These are phyloP conservation scores for Xyrichtys novacula DNA, from an alignment of 2,797 vertebrate genomes.

Conservation along the genomic window DNA sequence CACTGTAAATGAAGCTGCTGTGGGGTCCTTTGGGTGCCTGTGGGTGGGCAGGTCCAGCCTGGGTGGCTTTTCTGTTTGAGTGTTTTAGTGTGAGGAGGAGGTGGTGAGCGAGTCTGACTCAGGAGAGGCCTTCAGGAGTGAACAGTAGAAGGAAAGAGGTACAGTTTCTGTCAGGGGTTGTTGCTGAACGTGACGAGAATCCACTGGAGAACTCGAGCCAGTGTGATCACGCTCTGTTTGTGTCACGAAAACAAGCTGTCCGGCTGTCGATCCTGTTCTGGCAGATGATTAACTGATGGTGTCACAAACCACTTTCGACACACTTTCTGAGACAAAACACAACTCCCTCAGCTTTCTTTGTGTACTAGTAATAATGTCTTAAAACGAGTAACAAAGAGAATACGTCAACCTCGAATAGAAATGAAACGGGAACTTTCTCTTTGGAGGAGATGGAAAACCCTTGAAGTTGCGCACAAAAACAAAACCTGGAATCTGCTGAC, in stretches of 20 bases:
- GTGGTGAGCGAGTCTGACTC: slow-evolving; percentile 51
- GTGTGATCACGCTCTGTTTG: neutral
- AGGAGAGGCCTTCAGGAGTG: slow-evolving; percentile 1
- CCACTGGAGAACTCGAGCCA: neutral
- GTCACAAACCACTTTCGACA: neutral
- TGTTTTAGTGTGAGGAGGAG: slow-evolving; percentile 29
- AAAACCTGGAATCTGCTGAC: no score
- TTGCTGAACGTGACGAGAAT: neutral
- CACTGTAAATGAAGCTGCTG: slow-evolving; percentile 5
- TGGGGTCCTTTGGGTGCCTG: slow-evolving; percentile 26
- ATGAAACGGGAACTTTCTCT: neutral
- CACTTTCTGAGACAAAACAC: slow-evolving; percentile 2
- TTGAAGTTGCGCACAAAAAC: no score
- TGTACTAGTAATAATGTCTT: neutral
- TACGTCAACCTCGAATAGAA: neutral
- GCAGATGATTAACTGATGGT: neutral
- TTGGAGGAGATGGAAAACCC: no score
- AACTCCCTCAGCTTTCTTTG: neutral
- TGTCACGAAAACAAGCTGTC: neutral
- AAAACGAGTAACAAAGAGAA: neutral
- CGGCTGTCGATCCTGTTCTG: slow-evolving; percentile 1
- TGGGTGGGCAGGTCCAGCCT: slow-evolving; percentile 63
- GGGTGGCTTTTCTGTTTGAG: slow-evolving; percentile 48
- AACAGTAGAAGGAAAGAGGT: slow-evolving; percentile 2
- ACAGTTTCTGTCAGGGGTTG: neutral